Percentiles rank a stretch among this genome's conserved stretches.
These are phyloP conservation scores for Brachionus rotundiformis DNA, from an alignment of 1,140 invertebrate species.

Conservation along the genomic window DNA sequence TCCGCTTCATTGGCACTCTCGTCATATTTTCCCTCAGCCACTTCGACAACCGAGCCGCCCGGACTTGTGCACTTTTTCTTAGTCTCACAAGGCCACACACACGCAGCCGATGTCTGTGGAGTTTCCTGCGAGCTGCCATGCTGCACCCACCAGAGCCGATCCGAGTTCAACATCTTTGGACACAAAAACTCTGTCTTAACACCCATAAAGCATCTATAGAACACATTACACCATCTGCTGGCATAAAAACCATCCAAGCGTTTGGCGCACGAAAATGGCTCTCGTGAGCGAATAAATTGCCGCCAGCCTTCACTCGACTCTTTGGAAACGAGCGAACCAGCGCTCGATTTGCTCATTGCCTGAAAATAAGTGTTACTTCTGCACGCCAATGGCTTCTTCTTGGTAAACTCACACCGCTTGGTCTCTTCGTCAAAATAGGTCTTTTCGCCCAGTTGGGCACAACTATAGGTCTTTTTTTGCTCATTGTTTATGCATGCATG, in stretches of 20 bases:
- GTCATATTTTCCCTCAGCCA: background rate
- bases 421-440: slow-evolving; percentile 48
- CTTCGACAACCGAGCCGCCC: slow-evolving; percentile 31
- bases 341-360: background rate
- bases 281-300: background rate
- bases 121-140: slow-evolving; percentile 46
- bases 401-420: slow-evolving; percentile 34
- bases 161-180: slow-evolving; percentile 43
- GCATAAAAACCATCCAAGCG: slow-evolving; percentile 41
- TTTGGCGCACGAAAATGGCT: slow-evolving; percentile 28
- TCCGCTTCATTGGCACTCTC: slow-evolving; percentile 2
- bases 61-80: background rate
- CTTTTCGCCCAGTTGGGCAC: slow-evolving; percentile 46
- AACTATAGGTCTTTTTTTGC: slow-evolving; percentile 44
- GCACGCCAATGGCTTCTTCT: background rate
- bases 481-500: slow-evolving; percentile 42
- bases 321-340: background rate
- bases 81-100: slow-evolving; percentile 52
- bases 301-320: slow-evolving; percentile 41
- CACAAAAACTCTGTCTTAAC: slow-evolving; percentile 39
- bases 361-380: background rate
- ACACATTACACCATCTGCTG: slow-evolving; percentile 52
- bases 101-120: slow-evolving; percentile 36
- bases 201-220: slow-evolving; percentile 48
- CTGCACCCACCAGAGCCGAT: slow-evolving; percentile 49